These are phyloP conservation scores for Rhyacichthys aspro DNA, from an alignment of 2,797 vertebrate species.

Conservation along the genomic window DNA sequence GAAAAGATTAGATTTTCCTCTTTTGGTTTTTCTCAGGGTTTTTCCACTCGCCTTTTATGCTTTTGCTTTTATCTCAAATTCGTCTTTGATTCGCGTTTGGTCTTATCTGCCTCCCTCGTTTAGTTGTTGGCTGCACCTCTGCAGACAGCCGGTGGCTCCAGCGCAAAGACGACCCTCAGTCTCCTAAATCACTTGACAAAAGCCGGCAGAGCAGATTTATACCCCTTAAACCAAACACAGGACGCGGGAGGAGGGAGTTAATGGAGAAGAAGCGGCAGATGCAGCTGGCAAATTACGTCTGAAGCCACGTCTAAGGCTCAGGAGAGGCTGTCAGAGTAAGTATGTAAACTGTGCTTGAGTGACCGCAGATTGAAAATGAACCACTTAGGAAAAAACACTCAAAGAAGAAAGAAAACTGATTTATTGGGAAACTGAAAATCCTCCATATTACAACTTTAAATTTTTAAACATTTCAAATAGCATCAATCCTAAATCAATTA, in stretches of 20 bases:
- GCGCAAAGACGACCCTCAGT: conserved; percentile 35
- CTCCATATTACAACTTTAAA: too few relatives aligned
- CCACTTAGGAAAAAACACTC: conserved; percentile 13
- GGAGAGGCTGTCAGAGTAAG: neutral
- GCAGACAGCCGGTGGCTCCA: conserved; percentile 15
- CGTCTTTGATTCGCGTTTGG: conserved; percentile 19
- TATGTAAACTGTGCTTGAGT: conserved; percentile 6
- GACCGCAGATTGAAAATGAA: conserved; percentile 21
- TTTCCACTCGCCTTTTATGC: conserved; percentile 8
- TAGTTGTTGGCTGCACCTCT: conserved; percentile 32
- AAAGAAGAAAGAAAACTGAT: neutral
- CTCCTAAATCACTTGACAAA: conserved; percentile 61
- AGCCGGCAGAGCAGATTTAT: conserved; percentile 53
- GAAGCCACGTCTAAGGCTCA: conserved; percentile 8
- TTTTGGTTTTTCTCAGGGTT: neutral
- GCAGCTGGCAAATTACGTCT: conserved; percentile 42
- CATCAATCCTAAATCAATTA: neutral
- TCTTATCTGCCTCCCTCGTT: conserved; percentile 35
- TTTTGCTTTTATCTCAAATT: conserved; percentile 18
- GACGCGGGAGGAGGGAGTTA: conserved; percentile 19
- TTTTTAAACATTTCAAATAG: too few relatives aligned
- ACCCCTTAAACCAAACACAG: conserved; percentile 48
- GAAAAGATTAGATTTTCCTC: conserved; percentile 15
- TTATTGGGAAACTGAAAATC: neutral
- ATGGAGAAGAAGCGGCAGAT: conserved; percentile 39